Base-by-base conservation (phyloP, 2,113 vertebrate species). In the Cygnus buccinator region DNA sequence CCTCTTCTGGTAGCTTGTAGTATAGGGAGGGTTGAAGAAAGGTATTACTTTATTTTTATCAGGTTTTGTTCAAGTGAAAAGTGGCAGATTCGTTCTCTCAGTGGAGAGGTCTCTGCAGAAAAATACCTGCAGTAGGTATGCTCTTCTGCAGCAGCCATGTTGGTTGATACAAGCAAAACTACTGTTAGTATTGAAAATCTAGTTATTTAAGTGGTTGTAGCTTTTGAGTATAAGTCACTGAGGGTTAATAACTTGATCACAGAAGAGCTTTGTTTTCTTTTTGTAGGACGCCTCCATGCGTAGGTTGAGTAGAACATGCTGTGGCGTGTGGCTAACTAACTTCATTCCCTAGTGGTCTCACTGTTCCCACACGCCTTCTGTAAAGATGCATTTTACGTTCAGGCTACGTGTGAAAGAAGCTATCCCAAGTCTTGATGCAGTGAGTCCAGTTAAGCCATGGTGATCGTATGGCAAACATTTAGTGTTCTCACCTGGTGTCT, bases 261-360 rank as follows among this genome's bases (percentile, higher is more conserved):
- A 63, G 37, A 58, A 35, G 3, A 66, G 7, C 13, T 67, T 63
- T 59, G 29, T 75, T 82, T 5, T 57, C 15, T 3, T 11, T 61
- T 44, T 18, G 6, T 68, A 65, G 62, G 37, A 70, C 4, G 1
- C 83, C 63, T 43, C 26, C 43, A 5, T 1, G 0, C 63, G 2
- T 37, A 57, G 19, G 9, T 37, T 79, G 57, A 65, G 19, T 31
- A 46, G 13, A 6, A 57, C 37, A 3, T 10, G 3, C 29, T 39
- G 55, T 23, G 16, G 48, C 25, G 3, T 17, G 13, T 76, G 25
- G 5, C 37, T 66, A 22, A 39, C 39, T 39, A 37, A 25, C 33
- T 35, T 35, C 9, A 57, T 8, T 57, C 25, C 11, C 75, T 52
- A 50, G 28, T 57, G 37, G 22, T 23, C 28, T 75, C 29, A 13